A percentile compares a stretch with the other conserved stretches of the same genome.
phyloP scores from a whole-genome alignment of 2,113 vertebrate species.

The Phyllostomus hastatus region DNA sequence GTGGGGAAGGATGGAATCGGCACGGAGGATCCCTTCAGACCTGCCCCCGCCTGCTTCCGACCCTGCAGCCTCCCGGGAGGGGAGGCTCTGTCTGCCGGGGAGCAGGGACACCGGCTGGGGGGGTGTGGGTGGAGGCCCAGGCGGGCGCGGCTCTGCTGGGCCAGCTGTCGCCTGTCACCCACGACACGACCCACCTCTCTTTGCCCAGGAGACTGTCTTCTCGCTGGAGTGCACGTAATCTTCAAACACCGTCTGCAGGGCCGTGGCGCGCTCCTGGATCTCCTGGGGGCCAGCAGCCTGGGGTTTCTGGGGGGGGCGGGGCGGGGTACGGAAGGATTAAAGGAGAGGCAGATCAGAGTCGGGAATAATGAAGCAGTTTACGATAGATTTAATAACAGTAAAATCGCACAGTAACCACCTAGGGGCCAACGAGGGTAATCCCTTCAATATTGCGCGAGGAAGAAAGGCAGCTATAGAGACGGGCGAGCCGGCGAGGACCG shows the following conservation, averaged over 20 bases:
- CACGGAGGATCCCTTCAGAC: conserved; percentile 80
- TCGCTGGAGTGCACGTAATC: conserved; percentile 86
- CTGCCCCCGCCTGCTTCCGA: conserved; percentile 65
- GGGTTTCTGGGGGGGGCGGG: conserved; percentile 78
- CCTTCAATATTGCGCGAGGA: conserved; percentile 98
- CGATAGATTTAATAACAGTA: conserved; percentile 99
- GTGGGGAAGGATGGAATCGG: conserved; percentile 67
- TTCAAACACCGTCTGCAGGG: conserved; percentile 94
- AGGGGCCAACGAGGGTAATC: conserved; percentile 96
- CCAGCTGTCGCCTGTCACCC: not conserved
- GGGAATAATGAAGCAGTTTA: conserved; percentile 96
- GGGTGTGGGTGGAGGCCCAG: not conserved
- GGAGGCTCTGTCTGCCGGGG: conserved; percentile 64
- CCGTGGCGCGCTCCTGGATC: conserved; percentile 87
- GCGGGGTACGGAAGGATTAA: conserved; percentile 74
- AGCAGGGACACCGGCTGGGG: not conserved
- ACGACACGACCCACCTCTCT: conserved; percentile 86
- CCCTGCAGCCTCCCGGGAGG: conserved; percentile 50
- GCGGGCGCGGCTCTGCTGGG: accelerated
- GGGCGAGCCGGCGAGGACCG: conserved; percentile 76
- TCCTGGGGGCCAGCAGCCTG: conserved; percentile 83
- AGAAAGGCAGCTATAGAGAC: conserved; percentile 79
- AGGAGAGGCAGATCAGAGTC: conserved; percentile 80
- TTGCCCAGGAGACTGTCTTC: conserved; percentile 82
- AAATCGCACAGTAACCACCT: conserved; percentile 97